Evolutionary conservation across 1,140 invertebrate species (phyloP).

Genomic region (Pseudomyrmex concolor): DNA sequence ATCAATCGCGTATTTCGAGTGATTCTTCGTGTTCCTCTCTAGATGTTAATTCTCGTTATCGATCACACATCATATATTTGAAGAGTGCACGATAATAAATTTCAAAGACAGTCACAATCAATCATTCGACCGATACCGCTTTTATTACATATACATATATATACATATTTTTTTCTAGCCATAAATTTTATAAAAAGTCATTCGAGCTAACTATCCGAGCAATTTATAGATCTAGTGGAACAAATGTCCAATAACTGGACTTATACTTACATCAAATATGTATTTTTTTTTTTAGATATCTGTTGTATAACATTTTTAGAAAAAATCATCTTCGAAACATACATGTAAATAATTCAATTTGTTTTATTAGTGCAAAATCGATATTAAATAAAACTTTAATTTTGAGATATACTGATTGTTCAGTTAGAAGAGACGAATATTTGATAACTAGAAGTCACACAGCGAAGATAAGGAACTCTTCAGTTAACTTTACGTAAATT

Average conservation of each 20-base stretch:
- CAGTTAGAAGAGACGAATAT: neutral
- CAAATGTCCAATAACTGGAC: neutral
- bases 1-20: constrained; percentile 15
- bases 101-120: neutral
- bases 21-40: neutral
- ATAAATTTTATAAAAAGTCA: neutral
- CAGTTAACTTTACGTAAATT: constrained; percentile 7
- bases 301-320: constrained; percentile 1
- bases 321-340: neutral
- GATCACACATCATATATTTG: neutral
- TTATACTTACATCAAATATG: constrained; percentile 19
- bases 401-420: neutral
- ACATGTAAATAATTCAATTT: too few species aligned
- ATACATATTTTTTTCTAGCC: too few species aligned
- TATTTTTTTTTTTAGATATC: neutral
- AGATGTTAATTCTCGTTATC: constrained; percentile 15
- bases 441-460: neutral
- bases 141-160: constrained; percentile 2
- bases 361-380: neutral
- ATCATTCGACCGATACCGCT: constrained; percentile 25
- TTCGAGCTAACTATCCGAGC: too few species aligned
- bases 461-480: constrained; percentile 1
- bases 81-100: neutral
- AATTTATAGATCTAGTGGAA: neutral
- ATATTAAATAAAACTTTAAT: constrained; percentile 10